Evolutionary conservation across 2,797 vertebrate species (phyloP).

Genomic region (Peromyscus eremicus): DNA sequence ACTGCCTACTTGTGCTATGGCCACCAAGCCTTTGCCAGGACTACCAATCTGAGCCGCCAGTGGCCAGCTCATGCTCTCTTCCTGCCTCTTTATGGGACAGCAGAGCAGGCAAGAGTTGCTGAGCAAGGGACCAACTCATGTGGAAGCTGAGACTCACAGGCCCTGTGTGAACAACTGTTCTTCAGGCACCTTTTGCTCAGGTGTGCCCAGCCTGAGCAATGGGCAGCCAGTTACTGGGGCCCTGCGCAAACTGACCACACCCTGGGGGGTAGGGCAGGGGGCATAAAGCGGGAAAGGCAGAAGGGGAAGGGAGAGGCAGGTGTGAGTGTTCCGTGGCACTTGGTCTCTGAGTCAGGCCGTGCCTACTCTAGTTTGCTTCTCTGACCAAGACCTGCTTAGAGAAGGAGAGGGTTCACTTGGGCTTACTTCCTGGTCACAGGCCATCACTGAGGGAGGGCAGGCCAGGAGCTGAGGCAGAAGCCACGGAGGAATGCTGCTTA

Average conservation of each 20-base stretch:
- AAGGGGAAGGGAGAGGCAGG: neutral
- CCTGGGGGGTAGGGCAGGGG: neutral
- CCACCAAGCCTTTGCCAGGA: neutral
- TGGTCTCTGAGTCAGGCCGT: neutral
- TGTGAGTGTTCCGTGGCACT: neutral
- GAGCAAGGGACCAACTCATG: neutral
- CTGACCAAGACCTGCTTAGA: neutral
- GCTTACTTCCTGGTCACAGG: neutral
- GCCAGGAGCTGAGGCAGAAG: no score
- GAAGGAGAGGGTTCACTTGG: neutral
- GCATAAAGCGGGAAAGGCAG: neutral
- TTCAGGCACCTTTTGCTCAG: no score
- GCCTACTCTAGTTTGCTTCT: neutral
- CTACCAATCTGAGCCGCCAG: no score
- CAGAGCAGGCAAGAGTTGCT: neutral
- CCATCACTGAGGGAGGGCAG: neutral
- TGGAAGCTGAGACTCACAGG: accelerated
- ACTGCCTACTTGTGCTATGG: neutral
- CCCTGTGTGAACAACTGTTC: no score
- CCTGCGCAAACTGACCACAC: accelerated
- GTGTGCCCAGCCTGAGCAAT: neutral
- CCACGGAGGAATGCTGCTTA: neutral
- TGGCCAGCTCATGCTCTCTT: neutral
- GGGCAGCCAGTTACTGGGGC: neutral
- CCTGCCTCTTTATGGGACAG: neutral